Base-by-base conservation (phyloP, 2,888 invertebrate genomes). In the Punctoribates punctum region DNA sequence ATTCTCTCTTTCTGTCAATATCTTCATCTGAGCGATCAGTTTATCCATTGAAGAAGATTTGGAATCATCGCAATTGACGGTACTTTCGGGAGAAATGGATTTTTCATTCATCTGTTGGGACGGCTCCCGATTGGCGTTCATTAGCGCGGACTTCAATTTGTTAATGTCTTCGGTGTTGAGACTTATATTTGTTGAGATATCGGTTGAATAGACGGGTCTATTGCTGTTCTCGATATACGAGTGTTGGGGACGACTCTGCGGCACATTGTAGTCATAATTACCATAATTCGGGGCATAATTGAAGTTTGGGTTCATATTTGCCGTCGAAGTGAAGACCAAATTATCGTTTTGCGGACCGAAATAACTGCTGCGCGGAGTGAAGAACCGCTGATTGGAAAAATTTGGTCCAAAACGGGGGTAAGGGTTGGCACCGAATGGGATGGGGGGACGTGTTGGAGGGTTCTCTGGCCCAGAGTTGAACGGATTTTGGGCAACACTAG, bases 141-240 rank as follows among this genome's bases (percentile, higher is more conserved):
- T 6, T 20, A 20, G 20, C 1, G 17, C 62, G 8, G 2, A 27
- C 17, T 27, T 62, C 62, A 62, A 62, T 62, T 13, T 15, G 17
- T 34, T 62, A 8, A 62, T 15, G 62, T 62, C 62, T 13, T 15
- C 17, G 34, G 1, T 23, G 3, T 27, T 13, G 1, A 13, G 25
- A 62, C 27, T n/a, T 11, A 25, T 15, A 25, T 17, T 27, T 9
- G 1, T 20, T 6, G 15, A 11, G 9, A 20, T 2, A 54, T 67
- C 67, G 5, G 67, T 67, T n/a, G 29, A 27, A 67, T 67, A 67
- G 8, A 67, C 67, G 67, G 67, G 67, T 67, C 38, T 25, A 38
- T 67, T 67, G 17, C 34, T 29, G 25, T 67, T n/a, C 34, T 38
- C 1, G n/a, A 5, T 17, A 34, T 34, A 38, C 3, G n/a, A 15